phyloP scores from a whole-genome alignment of 2,113 vertebrate genomes.

The Zingel zingel region DNA sequence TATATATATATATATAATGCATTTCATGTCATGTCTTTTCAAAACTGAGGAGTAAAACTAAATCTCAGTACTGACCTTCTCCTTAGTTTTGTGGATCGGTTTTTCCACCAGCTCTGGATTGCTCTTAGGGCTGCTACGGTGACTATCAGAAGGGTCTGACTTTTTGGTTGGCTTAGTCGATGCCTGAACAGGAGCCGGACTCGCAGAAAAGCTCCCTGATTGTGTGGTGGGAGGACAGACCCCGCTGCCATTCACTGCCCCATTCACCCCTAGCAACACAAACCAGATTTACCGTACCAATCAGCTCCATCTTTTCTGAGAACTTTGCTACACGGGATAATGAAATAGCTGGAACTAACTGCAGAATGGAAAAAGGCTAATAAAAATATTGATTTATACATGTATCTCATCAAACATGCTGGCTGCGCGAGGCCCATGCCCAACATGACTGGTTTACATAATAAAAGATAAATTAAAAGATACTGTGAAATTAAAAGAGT shows the following conservation, averaged over 20 bases:
- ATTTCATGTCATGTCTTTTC: not conserved
- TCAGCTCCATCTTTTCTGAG: conserved; percentile 44
- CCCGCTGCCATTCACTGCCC: conserved; percentile 92
- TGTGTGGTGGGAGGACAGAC: conserved; percentile 85
- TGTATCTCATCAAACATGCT: conserved; percentile 76
- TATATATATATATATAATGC: too few species aligned
- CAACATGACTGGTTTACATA: conserved; percentile 77
- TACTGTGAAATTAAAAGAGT: conserved; percentile 76
- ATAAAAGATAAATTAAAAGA: conserved; percentile 83
- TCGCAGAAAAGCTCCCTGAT: conserved; percentile 83
- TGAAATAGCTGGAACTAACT: conserved; percentile 66
- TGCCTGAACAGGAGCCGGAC: conserved; percentile 83
- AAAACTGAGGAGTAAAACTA: not conserved
- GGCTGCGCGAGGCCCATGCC: conserved; percentile 57
- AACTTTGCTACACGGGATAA: conserved; percentile 56
- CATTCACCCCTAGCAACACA: conserved; percentile 89
- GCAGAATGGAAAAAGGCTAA: conserved; percentile 61
- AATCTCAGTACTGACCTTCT: conserved; percentile 87
- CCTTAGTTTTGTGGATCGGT: conserved; percentile 90
- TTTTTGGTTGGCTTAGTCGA: conserved; percentile 86
- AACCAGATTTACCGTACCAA: conserved; percentile 47
- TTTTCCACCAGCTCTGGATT: conserved; percentile 87
- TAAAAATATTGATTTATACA: conserved; percentile 78
- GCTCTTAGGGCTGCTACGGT: conserved; percentile 85
- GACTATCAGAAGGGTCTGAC: conserved; percentile 82